Evolutionary conservation across 2,113 vertebrate genomes (phyloP).

Genomic region (Ptyas mucosa): DNA sequence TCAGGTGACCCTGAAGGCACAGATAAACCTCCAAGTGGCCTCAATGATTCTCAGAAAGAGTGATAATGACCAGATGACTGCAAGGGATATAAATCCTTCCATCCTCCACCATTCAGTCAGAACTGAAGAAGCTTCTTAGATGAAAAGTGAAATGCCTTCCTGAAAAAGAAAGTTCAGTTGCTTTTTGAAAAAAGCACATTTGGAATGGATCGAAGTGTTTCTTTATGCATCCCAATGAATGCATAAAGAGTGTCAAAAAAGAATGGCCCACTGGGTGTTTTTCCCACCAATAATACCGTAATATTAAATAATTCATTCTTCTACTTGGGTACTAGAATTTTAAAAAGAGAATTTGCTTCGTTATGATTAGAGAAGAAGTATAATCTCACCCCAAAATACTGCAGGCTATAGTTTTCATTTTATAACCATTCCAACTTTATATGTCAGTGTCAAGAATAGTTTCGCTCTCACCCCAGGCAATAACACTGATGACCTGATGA

Average conservation of each 20-base stretch:
- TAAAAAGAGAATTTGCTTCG: conserved; percentile 17
- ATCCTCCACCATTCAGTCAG: not conserved
- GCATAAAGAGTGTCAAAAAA: not conserved
- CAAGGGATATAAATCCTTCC: not conserved
- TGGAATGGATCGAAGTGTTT: not conserved
- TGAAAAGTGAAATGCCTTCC: not conserved
- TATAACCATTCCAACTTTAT: conserved; percentile 37
- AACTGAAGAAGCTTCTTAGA: not conserved
- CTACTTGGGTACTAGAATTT: conserved; percentile 26
- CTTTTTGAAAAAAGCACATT: not conserved
- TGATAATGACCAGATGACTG: not conserved
- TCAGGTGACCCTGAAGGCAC: not conserved
- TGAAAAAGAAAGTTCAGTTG: not conserved
- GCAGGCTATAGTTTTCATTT: conserved; percentile 38
- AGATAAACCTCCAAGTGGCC: not conserved
- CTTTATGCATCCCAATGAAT: not conserved
- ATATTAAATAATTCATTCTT: conserved; percentile 22
- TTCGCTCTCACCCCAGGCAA: conserved; percentile 56
- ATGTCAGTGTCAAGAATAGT: conserved; percentile 29
- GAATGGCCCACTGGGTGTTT: not conserved
- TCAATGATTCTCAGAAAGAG: not conserved
- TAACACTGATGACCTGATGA: conserved; percentile 52
- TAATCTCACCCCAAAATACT: not conserved
- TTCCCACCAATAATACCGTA: not conserved
- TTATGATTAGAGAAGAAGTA: conserved; percentile 37